Conservation (phyloP, 1,140 invertebrate species). For the Papilio polyxenes region DNA sequence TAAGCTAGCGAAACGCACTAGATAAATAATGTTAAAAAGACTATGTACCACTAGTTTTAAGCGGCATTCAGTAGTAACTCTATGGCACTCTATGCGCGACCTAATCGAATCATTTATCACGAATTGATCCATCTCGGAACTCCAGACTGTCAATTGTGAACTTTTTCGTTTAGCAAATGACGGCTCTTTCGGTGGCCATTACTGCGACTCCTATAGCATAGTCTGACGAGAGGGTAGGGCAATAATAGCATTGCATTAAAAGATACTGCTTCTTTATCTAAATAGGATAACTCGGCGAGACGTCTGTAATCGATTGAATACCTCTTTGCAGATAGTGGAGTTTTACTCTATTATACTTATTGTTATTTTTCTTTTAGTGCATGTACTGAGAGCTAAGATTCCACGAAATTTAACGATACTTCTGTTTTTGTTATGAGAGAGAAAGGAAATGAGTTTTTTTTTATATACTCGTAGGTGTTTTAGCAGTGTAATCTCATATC, state of each 20-base stretch:
- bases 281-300: neutral
- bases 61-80: neutral
- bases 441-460: too few relatives aligned
- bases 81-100: neutral
- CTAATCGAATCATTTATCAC: conserved; percentile 54
- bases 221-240: conserved; percentile 36
- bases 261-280: neutral
- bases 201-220: conserved; percentile 47
- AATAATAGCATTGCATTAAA: conserved; percentile 14
- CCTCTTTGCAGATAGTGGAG: neutral
- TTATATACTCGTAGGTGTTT: too few relatives aligned
- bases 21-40: too few relatives aligned
- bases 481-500: too few relatives aligned
- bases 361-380: neutral
- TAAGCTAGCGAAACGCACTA: too few relatives aligned
- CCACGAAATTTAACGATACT: too few relatives aligned
- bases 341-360: neutral
- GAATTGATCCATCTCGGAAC: conserved; percentile 60
- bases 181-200: conserved; percentile 49
- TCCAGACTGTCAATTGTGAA: conserved; percentile 58
- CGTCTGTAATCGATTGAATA: neutral
- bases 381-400: neutral
- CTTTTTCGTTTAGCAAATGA: conserved; percentile 65
- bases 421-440: too few relatives aligned
- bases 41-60: too few relatives aligned